Percentiles rank a stretch among this genome's conserved stretches.
Conservation (phyloP, 2,113 vertebrate genomes). For the Mobula hypostoma region DNA sequence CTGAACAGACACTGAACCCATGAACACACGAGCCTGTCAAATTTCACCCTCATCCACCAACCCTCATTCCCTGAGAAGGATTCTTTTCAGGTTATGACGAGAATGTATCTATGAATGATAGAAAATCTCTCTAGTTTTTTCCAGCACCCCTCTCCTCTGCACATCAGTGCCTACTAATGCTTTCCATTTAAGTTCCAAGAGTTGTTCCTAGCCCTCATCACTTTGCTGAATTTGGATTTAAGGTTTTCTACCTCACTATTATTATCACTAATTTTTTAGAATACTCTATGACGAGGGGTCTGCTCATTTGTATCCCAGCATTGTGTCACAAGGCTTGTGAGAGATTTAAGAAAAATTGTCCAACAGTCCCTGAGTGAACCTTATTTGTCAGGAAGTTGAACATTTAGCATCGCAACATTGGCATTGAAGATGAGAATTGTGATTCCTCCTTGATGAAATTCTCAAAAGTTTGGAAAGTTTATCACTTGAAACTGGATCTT, state of each 20-base stretch:
- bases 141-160: not conserved
- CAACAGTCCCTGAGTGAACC: not conserved
- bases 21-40: too few relatives aligned
- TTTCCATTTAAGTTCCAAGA: not conserved
- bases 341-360: not conserved
- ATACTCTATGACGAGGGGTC: not conserved
- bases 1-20: too few relatives aligned
- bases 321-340: not conserved
- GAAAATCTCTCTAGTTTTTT: not conserved
- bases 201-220: not conserved
- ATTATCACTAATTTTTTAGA: not conserved
- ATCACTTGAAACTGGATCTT: too few relatives aligned
- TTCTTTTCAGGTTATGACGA: not conserved
- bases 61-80: not conserved
- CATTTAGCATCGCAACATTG: too few relatives aligned
- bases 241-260: not conserved
- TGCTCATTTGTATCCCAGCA: not conserved
- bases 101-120: not conserved
- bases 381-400: too few relatives aligned
- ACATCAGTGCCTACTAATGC: not conserved
- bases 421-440: too few relatives aligned
- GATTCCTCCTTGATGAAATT: too few relatives aligned
- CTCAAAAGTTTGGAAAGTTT: too few relatives aligned
- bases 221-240: not conserved
- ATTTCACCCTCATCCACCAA: too few relatives aligned